phyloP scores from a whole-genome alignment of 2,113 vertebrate species.

The Eretmochelys imbricata region DNA sequence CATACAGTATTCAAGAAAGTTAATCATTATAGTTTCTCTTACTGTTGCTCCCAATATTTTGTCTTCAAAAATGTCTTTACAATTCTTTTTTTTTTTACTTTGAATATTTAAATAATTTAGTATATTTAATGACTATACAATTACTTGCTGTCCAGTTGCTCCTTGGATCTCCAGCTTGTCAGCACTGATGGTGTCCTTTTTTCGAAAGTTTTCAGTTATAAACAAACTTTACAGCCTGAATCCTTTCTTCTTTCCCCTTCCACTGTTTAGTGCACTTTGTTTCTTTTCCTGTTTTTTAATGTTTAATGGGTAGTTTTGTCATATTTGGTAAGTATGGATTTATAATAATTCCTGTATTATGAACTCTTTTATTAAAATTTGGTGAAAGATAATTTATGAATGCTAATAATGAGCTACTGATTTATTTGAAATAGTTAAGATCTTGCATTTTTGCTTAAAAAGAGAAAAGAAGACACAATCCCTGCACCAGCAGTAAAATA shows the following conservation, averaged over 20 bases:
- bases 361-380: background rate
- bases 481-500: background rate
- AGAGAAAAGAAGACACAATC: too few relatives aligned
- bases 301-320: slow-evolving; percentile 11
- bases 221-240: background rate
- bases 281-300: background rate
- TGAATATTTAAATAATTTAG: background rate
- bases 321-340: background rate
- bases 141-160: background rate
- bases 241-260: background rate
- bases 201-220: background rate
- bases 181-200: fast-evolving
- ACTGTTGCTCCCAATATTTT: background rate
- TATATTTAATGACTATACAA: background rate
- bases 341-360: background rate
- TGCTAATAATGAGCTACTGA: background rate
- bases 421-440: background rate
- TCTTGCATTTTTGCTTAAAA: background rate
- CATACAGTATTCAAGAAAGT: background rate
- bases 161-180: background rate
- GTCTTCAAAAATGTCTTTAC: background rate
- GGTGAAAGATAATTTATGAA: background rate
- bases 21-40: background rate
- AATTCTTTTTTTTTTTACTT: background rate
- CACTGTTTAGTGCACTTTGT: background rate